These are phyloP conservation scores for Rhaphigaster nebulosa DNA, from an alignment of 2,888 invertebrate species.

Conservation along the genomic window DNA sequence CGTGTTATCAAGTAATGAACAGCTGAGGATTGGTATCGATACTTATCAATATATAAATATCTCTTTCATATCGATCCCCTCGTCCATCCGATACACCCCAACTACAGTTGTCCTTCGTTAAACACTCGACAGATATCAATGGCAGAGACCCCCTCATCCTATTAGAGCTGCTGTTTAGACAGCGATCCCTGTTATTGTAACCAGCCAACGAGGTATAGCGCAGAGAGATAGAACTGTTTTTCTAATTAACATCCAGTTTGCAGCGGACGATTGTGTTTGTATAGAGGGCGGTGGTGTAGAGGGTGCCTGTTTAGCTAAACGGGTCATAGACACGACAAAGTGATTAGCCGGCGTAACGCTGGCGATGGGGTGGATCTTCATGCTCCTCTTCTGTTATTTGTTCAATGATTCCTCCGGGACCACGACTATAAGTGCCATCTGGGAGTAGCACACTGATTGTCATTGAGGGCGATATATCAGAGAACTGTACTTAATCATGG, in stretches of 20 bases:
- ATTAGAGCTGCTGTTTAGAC: slow-evolving; percentile 31
- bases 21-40: background rate
- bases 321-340: slow-evolving; percentile 22
- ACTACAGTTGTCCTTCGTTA: background rate
- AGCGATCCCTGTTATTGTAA: slow-evolving; percentile 38
- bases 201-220: background rate
- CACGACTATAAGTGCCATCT: background rate
- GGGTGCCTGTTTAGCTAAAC: background rate
- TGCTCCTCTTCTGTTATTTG: background rate
- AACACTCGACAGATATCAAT: slow-evolving; percentile 21
- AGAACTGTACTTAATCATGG: background rate
- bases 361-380: background rate
- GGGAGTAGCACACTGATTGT: background rate
- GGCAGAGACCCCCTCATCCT: background rate
- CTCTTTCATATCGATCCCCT: background rate
- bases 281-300: background rate
- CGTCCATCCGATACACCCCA: background rate
- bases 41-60: background rate
- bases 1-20: too few species aligned
- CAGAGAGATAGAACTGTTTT: slow-evolving; percentile 14
- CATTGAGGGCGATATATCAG: background rate
- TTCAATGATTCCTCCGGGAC: background rate
- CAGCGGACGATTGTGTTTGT: background rate
- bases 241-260: slow-evolving; percentile 45
- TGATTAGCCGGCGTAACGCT: slow-evolving; percentile 5